Evolutionary conservation across 2,797 vertebrate genomes (phyloP), one percentile per base, ranked within the genome.

Genomic region (Yasuhikotakia modesta): DNA sequence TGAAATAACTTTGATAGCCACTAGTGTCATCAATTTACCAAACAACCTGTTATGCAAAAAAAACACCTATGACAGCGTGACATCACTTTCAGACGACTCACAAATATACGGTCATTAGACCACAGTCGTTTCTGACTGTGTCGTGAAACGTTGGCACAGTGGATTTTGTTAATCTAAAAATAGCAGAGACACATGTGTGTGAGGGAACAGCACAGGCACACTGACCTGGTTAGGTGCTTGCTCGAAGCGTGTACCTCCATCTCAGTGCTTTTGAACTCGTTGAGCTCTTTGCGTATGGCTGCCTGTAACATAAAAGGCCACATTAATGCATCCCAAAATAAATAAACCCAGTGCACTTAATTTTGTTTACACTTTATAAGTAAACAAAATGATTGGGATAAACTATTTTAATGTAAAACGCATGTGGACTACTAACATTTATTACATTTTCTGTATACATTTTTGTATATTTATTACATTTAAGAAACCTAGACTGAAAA

Each of bases 241-340:
- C 97, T 99, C 2, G 97, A 99, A 75, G 96, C 96, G 0, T 99
- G 97, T 68, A 99, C 97, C 90, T 99, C 97, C 97, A 99, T 99
- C 90, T 99, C 97, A 0, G 97, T 99, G 86, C 97, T 99, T 90
- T 99, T 99, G 93, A 99, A 99, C 84, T 99, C 97, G n/a, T 99
- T 99, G 82, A 99, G 93, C 88, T 99, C 97, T 87, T 99, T 99
- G 70, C 97, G 94, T 88, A 99, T 99, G 12, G 97, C 97, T 82
- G 97, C 97, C 97, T 99, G 89, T 50, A 32, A 67, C 55, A 71
- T 39, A 79, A 55, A 68, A 78, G 22, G 46, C 43, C 61, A 14
- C 52, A 63, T 89, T 78, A 88, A 79, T 68, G 67, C 66, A 61
- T 88, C 77, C 19, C 39, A 39, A 64, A 79, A n/a, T n/a, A n/a